These are phyloP conservation scores for Drosophila cyrtoloma DNA, from an alignment of 2,888 invertebrate species.

Conservation along the genomic window DNA sequence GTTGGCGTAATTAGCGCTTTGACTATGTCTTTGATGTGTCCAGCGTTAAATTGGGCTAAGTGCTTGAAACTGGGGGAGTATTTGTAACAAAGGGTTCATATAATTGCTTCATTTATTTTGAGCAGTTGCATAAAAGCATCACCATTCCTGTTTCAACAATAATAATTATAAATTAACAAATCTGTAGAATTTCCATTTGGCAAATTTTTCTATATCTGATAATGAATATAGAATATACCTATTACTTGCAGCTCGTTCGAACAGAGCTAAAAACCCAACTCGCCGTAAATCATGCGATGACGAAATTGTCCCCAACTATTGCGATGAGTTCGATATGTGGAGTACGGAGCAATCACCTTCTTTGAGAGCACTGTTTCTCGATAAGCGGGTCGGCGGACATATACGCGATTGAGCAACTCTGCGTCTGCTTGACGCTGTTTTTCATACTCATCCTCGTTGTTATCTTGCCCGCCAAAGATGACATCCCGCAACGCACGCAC, in stretches of 20 bases:
- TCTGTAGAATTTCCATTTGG: not conserved
- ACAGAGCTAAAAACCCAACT: slow-evolving; percentile 27
- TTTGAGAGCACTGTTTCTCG: not conserved
- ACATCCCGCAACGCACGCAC: slow-evolving; percentile 29
- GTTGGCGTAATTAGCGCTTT: slow-evolving; percentile 66
- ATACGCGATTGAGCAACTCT: slow-evolving; percentile 40
- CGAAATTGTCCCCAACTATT: slow-evolving; percentile 66
- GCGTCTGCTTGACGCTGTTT: slow-evolving; percentile 17
- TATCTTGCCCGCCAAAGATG: slow-evolving; percentile 42
- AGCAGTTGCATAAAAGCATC: not conserved
- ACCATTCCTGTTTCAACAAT: not conserved
- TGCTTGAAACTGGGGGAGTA: slow-evolving; percentile 14
- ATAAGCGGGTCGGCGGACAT: not conserved
- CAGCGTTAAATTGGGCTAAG: slow-evolving; percentile 63
- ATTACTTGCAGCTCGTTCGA: not conserved
- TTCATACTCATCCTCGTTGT: slow-evolving; percentile 39
- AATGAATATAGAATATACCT: not conserved
- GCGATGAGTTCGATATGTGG: slow-evolving; percentile 55
- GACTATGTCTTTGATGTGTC: slow-evolving; percentile 65
- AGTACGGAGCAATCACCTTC: slow-evolving; percentile 64
- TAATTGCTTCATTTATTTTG: slow-evolving; percentile 65
- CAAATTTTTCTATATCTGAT: not conserved
- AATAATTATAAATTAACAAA: not conserved
- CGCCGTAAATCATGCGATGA: slow-evolving; percentile 61
- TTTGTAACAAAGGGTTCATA: slow-evolving; percentile 34